Conservation (phyloP, 1,140 invertebrate species). For the Oryctes rhinoceros region DNA sequence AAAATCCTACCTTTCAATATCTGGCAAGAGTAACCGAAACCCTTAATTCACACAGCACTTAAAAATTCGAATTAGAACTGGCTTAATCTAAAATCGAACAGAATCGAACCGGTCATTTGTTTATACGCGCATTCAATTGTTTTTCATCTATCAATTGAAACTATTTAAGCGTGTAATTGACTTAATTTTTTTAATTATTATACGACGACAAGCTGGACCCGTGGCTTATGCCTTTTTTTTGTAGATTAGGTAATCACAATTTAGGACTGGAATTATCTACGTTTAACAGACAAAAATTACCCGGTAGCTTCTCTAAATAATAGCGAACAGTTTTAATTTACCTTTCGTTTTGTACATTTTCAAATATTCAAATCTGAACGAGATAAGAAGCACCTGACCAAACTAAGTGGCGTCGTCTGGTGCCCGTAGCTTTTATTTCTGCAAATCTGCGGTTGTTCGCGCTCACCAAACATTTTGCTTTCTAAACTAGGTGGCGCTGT, state of each 20-base stretch:
- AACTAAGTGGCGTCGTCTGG: constrained; percentile 7
- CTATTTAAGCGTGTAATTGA: neutral
- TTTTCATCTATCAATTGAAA: constrained; percentile 11
- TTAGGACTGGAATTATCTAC: too few relatives aligned
- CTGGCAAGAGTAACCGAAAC: neutral
- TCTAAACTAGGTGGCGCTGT: neutral
- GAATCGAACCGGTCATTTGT: neutral
- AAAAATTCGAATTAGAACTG: constrained; percentile 3
- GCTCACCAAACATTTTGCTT: neutral
- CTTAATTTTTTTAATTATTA: constrained; percentile 4
- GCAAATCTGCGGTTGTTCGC: neutral
- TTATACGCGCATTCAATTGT: constrained; percentile 11
- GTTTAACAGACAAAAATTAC: too few relatives aligned
- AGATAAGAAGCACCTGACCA: neutral
- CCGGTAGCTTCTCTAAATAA: neutral
- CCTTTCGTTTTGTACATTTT: neutral
- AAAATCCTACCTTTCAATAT: constrained; percentile 8
- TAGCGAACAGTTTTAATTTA: neutral
- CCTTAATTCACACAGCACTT: constrained; percentile 5
- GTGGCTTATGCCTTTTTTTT: too few relatives aligned
- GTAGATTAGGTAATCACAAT: too few relatives aligned
- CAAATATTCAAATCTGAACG: neutral
- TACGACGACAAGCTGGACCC: too few relatives aligned
- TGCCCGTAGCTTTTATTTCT: neutral
- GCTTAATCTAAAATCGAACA: constrained; percentile 12